Conservation (phyloP, 2,797 vertebrate genomes). For the Tachyglossus aculeatus region DNA sequence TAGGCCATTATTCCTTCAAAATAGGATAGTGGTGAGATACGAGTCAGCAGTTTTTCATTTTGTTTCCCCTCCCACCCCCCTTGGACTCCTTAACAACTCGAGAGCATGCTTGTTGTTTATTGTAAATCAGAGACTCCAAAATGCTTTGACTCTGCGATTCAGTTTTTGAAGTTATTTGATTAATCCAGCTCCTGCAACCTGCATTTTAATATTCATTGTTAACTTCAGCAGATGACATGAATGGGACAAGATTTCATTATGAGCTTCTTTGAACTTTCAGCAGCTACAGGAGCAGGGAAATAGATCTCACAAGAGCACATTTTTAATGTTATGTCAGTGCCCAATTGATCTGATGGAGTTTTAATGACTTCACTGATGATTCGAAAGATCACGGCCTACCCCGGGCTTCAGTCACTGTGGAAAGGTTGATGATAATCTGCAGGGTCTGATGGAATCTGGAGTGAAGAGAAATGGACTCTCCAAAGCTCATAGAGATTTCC, state of each 20-base stretch:
- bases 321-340: slow-evolving; percentile 48
- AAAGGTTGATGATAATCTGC: slow-evolving; percentile 44
- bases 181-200: slow-evolving; percentile 47
- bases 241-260: slow-evolving; percentile 58
- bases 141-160: slow-evolving; percentile 33
- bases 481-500: slow-evolving; percentile 30
- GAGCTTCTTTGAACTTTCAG: slow-evolving; percentile 59
- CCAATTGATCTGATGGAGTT: slow-evolving; percentile 56
- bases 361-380: slow-evolving; percentile 38
- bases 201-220: slow-evolving; percentile 58
- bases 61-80: no score
- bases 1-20: neutral
- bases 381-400: slow-evolving; percentile 21
- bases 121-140: neutral
- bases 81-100: neutral
- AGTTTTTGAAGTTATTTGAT: slow-evolving; percentile 51
- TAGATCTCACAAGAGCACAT: slow-evolving; percentile 58
- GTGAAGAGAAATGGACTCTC: slow-evolving; percentile 44
- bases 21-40: no score
- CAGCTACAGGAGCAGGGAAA: slow-evolving; percentile 50
- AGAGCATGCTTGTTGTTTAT: slow-evolving; percentile 31
- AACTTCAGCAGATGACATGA: slow-evolving; percentile 61
- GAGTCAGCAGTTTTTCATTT: no score
- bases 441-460: slow-evolving; percentile 29
- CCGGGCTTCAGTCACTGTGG: slow-evolving; percentile 25